Percentiles rank a stretch among this genome's conserved stretches.
phyloP scores from a whole-genome alignment of 2,113 vertebrate genomes.

The Vidua macroura region DNA sequence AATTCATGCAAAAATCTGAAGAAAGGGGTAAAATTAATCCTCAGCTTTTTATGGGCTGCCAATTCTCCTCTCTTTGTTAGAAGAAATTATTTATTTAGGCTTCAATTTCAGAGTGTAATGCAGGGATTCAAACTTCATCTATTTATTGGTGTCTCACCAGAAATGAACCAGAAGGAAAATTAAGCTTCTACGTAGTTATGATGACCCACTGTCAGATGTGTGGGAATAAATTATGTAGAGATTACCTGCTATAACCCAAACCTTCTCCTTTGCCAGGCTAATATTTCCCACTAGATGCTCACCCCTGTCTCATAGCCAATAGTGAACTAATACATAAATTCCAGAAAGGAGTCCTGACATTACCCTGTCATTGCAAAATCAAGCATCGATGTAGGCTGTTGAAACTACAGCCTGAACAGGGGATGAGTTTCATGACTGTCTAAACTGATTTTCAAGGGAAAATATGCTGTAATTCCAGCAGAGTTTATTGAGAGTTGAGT shows the following conservation, averaged over 20 bases:
- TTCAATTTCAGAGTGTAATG: neutral
- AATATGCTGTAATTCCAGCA: neutral
- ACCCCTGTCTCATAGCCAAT: neutral
- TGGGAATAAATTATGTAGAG: fast-evolving
- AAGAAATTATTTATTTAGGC: neutral
- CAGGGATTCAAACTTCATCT: neutral
- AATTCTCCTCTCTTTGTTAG: neutral
- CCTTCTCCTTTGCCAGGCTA: neutral
- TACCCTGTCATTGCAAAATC: neutral
- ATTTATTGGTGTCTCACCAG: neutral
- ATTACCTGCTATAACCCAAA: neutral
- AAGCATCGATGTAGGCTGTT: neutral
- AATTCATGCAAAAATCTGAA: neutral
- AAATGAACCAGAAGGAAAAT: neutral
- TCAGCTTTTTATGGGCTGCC: neutral
- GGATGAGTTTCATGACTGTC: neutral
- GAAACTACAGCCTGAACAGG: neutral
- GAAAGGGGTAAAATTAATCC: neutral
- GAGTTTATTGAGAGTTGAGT: neutral
- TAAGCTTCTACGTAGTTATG: fast-evolving
- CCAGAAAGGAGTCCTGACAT: neutral
- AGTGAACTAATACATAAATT: neutral
- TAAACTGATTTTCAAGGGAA: neutral
- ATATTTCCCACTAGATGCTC: neutral
- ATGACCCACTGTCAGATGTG: neutral